Evolutionary conservation across 1,140 invertebrate genomes (phyloP).

Genomic region (Sminthurinus signatus): DNA sequence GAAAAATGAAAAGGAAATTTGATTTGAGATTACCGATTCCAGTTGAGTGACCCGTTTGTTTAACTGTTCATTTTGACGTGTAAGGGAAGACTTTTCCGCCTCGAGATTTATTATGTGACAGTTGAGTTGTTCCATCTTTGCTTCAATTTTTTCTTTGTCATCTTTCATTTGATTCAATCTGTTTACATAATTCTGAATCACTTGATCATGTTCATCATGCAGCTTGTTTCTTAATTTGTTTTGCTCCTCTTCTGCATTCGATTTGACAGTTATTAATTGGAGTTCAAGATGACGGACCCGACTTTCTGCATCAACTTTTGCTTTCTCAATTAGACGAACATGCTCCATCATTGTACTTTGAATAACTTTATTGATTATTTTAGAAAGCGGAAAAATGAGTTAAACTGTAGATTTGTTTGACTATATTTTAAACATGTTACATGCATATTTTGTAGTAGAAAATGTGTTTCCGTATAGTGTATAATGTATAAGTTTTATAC

Average conservation of each 20-base stretch:
- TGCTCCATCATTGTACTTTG: slow-evolving; percentile 31
- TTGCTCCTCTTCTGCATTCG: slow-evolving; percentile 26
- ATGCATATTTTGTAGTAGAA: no score
- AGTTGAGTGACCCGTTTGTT: slow-evolving; percentile 13
- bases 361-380: no score
- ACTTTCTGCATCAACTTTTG: slow-evolving; percentile 34
- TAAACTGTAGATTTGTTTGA: no score
- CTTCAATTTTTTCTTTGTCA: slow-evolving; percentile 19
- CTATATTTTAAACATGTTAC: no score
- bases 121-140: background rate
- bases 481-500: no score
- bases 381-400: no score
- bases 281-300: slow-evolving; percentile 28
- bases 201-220: slow-evolving; percentile 22
- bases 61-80: slow-evolving; percentile 26
- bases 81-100: slow-evolving; percentile 17
- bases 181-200: slow-evolving; percentile 4
- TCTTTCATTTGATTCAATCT: slow-evolving; percentile 20
- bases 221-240: slow-evolving; percentile 15
- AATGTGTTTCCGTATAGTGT: no score
- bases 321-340: slow-evolving; percentile 28
- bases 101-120: slow-evolving; percentile 15
- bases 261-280: slow-evolving; percentile 16
- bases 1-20: no score
- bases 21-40: slow-evolving; percentile 11